Base-by-base conservation (phyloP, 2,113 vertebrate genomes). In the Tenrec ecaudatus region DNA sequence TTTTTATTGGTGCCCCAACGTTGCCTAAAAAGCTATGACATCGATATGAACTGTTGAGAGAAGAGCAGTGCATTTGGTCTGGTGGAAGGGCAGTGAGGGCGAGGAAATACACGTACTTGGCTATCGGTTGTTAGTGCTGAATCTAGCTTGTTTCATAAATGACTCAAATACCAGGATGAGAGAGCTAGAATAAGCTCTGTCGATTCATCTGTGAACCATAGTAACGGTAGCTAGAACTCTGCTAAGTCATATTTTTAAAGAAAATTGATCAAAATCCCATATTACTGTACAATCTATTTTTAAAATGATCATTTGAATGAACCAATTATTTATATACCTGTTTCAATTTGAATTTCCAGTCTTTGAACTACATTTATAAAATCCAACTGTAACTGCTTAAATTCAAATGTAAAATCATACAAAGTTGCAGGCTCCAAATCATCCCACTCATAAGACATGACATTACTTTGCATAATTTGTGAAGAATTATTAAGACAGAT, bases 301-400 rank as follows among this genome's bases (percentile, higher is more conserved):
- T 40, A 8, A 53, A 66, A 79, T 3, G 73, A 38, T 9, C 6
- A 36, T 71, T 53, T 92, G 66, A 89, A 85, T 79, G 8, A 96
- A 91, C 0, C 82, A 96, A 93, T 57, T 57, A 57, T 40, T 31
- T 47, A 93, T 4, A 92, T 98, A 99, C 99, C 99, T 98, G 99
- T 99, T 98, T 99, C 98, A 88, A 98, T 88, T 88, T 96, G 90
- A 95, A 98, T 57, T 93, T 97, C 73, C 92, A 99, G 90, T 69
- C 90, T 98, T 31, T 99, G 99, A 94, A 96, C 98, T 38, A 98
- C 29, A 38, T 97, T 98, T 89, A 99, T 88, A 75, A 95, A 96
- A 66, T 97, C 94, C 84, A 97, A 91, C 86, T 98, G 60, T 16
- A 96, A 77, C 1, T 98, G 98, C 43, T 97, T 96, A 97, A 99